Evolutionary conservation across 2,113 vertebrate species (phyloP).

Genomic region (Bubo scandiacus): DNA sequence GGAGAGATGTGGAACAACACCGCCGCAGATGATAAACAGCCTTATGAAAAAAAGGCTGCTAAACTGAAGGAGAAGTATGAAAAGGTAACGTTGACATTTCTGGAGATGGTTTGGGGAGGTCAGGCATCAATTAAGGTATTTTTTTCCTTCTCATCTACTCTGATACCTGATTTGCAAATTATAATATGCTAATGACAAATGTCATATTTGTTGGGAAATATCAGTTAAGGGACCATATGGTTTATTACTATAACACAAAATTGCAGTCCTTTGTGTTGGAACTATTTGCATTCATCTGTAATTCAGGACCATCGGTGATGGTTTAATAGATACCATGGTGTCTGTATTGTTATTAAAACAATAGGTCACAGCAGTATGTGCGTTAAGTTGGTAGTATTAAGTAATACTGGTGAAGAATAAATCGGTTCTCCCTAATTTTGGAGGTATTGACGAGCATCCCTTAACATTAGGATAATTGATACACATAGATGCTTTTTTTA

Average conservation of each 20-base stretch:
- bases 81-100: conserved; percentile 76
- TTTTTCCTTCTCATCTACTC: neutral
- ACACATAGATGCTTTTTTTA: neutral
- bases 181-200: neutral
- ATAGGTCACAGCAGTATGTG: neutral
- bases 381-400: neutral
- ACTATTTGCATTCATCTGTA: neutral
- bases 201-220: neutral
- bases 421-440: neutral
- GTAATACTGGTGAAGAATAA: neutral
- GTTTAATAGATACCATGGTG: neutral
- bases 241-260: neutral
- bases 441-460: neutral
- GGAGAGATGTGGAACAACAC: conserved; percentile 97
- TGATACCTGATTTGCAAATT: neutral
- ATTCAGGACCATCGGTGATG: neutral
- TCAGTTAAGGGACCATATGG: rapidly evolving
- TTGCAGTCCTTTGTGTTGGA: neutral
- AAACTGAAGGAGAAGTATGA: conserved; percentile 99
- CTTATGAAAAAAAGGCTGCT: conserved; percentile 93
- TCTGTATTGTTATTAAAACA: neutral
- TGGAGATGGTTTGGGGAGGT: neutral
- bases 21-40: conserved; percentile 89
- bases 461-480: neutral
- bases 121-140: neutral